Evolutionary conservation across 1,140 invertebrate species (phyloP).

Genomic region (Listronotus bonariensis): DNA sequence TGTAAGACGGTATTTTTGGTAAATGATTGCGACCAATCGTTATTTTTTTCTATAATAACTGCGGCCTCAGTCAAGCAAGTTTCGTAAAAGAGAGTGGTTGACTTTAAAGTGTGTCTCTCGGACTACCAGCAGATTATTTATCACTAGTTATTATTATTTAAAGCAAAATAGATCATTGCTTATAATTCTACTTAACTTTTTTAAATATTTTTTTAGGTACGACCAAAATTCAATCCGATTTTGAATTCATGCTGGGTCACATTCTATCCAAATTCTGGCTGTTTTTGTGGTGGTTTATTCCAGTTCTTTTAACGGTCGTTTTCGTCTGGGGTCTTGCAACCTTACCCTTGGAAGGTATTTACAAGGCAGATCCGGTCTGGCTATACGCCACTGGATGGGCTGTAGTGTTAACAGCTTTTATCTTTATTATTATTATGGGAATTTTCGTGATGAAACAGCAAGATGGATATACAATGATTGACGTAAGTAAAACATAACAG

Average conservation of each 20-base stretch:
- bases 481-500: too few relatives aligned
- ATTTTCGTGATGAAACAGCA: constrained; percentile 49
- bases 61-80: too few relatives aligned
- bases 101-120: too few relatives aligned
- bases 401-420: constrained; percentile 53
- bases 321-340: constrained; percentile 55
- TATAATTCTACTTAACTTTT: too few relatives aligned
- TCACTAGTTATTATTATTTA: too few relatives aligned
- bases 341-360: constrained; percentile 40
- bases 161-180: too few relatives aligned
- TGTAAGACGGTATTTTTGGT: too few relatives aligned
- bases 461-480: constrained; percentile 50
- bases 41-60: too few relatives aligned
- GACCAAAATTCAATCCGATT: constrained; percentile 58
- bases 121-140: too few relatives aligned
- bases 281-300: constrained; percentile 57
- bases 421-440: constrained; percentile 56
- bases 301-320: constrained; percentile 55
- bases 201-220: constrained; percentile 49
- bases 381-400: constrained; percentile 56
- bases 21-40: too few relatives aligned
- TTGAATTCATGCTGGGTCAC: constrained; percentile 61
- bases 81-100: too few relatives aligned
- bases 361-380: constrained; percentile 53
- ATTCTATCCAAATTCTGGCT: constrained; percentile 58